Conservation (phyloP, 2,797 vertebrate genomes). For the Amphiprion clarkii region DNA sequence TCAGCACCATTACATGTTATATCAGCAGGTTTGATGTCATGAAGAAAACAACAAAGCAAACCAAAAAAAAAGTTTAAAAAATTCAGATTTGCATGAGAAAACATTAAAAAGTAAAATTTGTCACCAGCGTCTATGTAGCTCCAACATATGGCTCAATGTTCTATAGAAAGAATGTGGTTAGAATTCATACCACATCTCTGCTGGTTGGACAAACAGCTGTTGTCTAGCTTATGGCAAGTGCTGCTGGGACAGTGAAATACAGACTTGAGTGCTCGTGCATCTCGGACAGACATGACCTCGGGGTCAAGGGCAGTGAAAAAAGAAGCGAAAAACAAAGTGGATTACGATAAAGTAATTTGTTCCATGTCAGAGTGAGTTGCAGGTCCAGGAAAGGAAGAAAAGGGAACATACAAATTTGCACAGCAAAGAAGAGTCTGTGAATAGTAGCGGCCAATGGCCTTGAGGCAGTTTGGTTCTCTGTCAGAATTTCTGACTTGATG, state of each 20-base stretch:
- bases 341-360: constrained; percentile 81
- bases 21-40: neutral
- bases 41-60: neutral
- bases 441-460: constrained; percentile 72
- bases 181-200: constrained; percentile 29
- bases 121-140: constrained; percentile 3
- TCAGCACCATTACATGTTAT: neutral
- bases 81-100: constrained; percentile 1
- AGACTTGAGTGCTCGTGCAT: constrained; percentile 31
- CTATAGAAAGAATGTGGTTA: constrained; percentile 6
- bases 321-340: constrained; percentile 63
- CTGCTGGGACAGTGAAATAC: constrained; percentile 56
- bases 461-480: constrained; percentile 76
- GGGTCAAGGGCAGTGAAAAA: constrained; percentile 63
- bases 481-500: constrained; percentile 79
- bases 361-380: constrained; percentile 67
- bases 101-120: neutral
- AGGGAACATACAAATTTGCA: constrained; percentile 65
- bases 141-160: neutral
- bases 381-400: constrained; percentile 55
- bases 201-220: constrained; percentile 65
- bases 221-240: constrained; percentile 54
- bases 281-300: constrained; percentile 45
- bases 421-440: constrained; percentile 69
- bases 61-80: neutral